phyloP scores from a whole-genome alignment of 2,888 invertebrate genomes.

The Bombylius major region DNA sequence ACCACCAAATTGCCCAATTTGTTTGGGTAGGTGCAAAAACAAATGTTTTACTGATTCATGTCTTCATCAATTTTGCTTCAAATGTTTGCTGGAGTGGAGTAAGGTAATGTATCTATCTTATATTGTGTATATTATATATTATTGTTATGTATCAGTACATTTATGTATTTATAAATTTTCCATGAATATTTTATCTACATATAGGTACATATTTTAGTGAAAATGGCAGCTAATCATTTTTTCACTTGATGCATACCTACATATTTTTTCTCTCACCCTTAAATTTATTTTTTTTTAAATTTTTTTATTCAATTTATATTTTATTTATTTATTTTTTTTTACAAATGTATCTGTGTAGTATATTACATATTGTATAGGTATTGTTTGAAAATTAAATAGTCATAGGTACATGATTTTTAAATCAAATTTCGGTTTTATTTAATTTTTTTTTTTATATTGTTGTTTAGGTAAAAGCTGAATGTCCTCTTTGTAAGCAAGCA shows the following conservation, averaged over 20 bases:
- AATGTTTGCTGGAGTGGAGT: constrained; percentile 86
- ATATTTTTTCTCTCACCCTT: no score
- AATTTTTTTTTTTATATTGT: not conserved
- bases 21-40: constrained; percentile 72
- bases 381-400: not conserved
- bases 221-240: no score
- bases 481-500: constrained; percentile 85
- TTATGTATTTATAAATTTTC: no score
- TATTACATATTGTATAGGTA: not conserved
- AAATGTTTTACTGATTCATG: constrained; percentile 88
- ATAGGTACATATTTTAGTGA: no score
- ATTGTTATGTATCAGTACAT: constrained; percentile 7
- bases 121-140: not conserved
- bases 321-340: constrained; percentile 10
- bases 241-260: no score
- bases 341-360: no score
- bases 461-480: constrained; percentile 75
- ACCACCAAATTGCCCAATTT: constrained; percentile 85
- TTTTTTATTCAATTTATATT: no score
- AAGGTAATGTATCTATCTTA: constrained; percentile 43
- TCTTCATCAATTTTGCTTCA: constrained; percentile 88
- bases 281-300: constrained; percentile 1
- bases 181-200: no score
- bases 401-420: not conserved
- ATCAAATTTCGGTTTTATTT: no score